Base-by-base conservation (phyloP, 1,140 invertebrate genomes). In the Euschistus heros region DNA sequence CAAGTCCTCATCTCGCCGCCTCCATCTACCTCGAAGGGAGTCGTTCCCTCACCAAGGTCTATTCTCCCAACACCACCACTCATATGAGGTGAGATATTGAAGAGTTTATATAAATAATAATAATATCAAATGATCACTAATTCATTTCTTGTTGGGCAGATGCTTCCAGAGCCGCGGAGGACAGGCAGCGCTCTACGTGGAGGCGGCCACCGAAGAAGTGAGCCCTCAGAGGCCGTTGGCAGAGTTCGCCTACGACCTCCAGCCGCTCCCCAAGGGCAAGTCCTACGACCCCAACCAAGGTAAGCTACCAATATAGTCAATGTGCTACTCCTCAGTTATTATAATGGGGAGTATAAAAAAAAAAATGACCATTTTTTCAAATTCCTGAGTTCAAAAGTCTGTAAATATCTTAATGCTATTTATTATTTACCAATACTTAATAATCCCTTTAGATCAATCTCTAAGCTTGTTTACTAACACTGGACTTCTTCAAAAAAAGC, bases 151-250 rank as follows among this genome's bases (percentile, higher is more conserved):
- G 27, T 46, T 33, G 26, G 46, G 60, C 27, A 74, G 76, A 14
- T 86, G 85, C 72, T 89, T 90, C 75, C 79, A 82, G 10, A 86
- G 85, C 59, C 78, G 81, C 18, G 78, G 81, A 26, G 84, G 82
- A 24, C 80, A 83, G 44, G 85, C 83, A 0, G 87, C 87, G 0
- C 76, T 90, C 0, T 91, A 87, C 71, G 83, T 89, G 8, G 88
- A 90, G 71, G 82, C 79, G 18, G 73, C 72, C 2, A 75, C 69
- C 64, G 13, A 68, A 66, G 55, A 69, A 68, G 18, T 63, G 77
- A 70, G 72, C 79, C 1, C 0, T 73, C 74, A 24, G 76, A 37
- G 77, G 67, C 74, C 80, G 65, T 74, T 80, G 13, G 82, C 83
- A 0, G 78, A 79, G 20, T 79, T 89, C 55, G 80, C 82, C 67